Conservation (phyloP, 2,797 vertebrate species). For the Antennarius maculatus region DNA sequence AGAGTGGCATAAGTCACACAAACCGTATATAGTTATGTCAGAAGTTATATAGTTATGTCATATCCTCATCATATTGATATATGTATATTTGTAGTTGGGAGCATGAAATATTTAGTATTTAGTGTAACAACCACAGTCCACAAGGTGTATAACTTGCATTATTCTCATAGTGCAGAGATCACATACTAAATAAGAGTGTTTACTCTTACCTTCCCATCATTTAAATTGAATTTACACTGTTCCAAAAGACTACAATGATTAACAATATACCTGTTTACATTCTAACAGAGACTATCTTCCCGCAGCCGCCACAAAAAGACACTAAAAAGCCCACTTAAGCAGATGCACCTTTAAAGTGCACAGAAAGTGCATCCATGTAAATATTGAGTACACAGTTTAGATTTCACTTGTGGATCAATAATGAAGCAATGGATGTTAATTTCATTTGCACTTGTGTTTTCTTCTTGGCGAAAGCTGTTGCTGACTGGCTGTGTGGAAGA, state of each 20-base stretch:
- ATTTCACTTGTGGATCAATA: constrained; percentile 72
- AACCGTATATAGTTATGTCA: too few species aligned
- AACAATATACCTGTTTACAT: constrained; percentile 33
- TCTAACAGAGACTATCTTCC: constrained; percentile 40
- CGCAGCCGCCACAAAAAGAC: constrained; percentile 47
- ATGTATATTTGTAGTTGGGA: too few species aligned
- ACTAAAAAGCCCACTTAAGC: constrained; percentile 60
- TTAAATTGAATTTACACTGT: constrained; percentile 8
- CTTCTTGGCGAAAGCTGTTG: constrained; percentile 40
- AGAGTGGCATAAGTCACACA: too few species aligned
- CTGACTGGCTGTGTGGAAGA: constrained; percentile 15
- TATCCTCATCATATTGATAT: too few species aligned
- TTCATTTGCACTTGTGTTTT: constrained; percentile 62
- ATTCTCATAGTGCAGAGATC: background rate
- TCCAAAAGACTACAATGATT: constrained; percentile 6
- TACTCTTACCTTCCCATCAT: background rate
- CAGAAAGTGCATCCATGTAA: constrained; percentile 73
- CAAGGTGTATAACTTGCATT: too few species aligned
- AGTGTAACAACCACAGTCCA: too few species aligned
- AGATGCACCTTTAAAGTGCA: constrained; percentile 60
- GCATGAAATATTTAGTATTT: too few species aligned
- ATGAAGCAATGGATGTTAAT: constrained; percentile 63
- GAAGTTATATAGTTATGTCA: too few species aligned
- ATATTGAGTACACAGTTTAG: constrained; percentile 62
- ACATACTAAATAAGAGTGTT: background rate